Evolutionary conservation across 2,113 vertebrate species (phyloP), one percentile per base, ranked within the genome.

Genomic region (Macquaria ambigua): DNA sequence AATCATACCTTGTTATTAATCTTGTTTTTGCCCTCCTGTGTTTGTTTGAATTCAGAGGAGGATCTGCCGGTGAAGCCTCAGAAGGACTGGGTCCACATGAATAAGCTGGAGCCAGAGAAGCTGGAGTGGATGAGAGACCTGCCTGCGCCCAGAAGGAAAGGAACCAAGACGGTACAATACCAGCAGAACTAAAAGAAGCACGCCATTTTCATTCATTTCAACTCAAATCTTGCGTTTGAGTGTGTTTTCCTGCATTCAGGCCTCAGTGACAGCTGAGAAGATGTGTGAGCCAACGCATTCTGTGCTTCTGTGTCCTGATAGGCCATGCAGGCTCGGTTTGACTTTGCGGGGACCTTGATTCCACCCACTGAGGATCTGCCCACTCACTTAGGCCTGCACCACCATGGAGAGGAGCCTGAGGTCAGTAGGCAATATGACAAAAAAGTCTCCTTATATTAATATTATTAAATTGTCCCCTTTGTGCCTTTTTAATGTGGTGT

Each of bases 391-490:
- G 98, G 98, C 46, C 94, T 99, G 80, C 98, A 99, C 87, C 98
- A 99, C 89, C 98, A 99, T 56, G 98, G 98, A 93, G 97, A 98
- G 39, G 98, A 99, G 90, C 97, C 98, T 37, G 98, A 99, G 96
- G 98, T 99, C 90, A 93, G 90, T 86, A 16, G 10, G 10, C 5
- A 41, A 2, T 2, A 43, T 23, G 6, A 53, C 6, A 70, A 14
- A 75, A 41, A n/a, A 12, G 0, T 12, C 0, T 11, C 1, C 5
- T 53, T 31, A 64, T 37, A 23, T 1, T 53, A 3, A 16, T 53
- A 53, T 11, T 3, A 50, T 16, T 5, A 9, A 2, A 6, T 7
- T 16, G 43, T 18, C 15, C 1, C 18, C 20, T 15, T 31, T 72
- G 23, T 53, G 5, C 34, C 34, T 43, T 23, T 58, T 25, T 43